These are phyloP conservation scores for Ancistrus triradiatus DNA, from an alignment of 2,113 vertebrate species.

Conservation along the genomic window DNA sequence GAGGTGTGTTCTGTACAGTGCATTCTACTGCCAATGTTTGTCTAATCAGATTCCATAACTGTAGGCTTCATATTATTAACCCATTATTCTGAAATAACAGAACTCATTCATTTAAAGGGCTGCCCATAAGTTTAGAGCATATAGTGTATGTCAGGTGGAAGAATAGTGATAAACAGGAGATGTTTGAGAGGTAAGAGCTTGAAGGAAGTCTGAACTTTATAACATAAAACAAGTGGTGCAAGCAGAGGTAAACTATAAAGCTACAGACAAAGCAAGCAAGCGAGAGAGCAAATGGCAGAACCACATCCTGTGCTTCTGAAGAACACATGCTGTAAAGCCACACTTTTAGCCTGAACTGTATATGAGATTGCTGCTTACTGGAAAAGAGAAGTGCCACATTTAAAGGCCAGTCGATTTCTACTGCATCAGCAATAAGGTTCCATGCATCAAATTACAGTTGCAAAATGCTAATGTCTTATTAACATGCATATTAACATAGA, in stretches of 20 bases:
- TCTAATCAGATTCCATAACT: no score
- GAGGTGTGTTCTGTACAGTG: no score
- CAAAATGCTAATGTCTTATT: no score
- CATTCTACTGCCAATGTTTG: no score
- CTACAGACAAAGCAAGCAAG: neutral
- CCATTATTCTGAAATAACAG: no score
- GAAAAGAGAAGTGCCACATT: neutral
- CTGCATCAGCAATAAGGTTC: no score
- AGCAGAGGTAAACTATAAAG: neutral
- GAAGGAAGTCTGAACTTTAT: neutral
- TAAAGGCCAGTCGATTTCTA: neutral
- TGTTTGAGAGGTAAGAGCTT: neutral
- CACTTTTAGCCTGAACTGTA: conserved; percentile 12
- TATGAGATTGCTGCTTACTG: neutral
- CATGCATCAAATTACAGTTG: no score
- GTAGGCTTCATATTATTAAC: no score
- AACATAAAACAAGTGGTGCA: neutral
- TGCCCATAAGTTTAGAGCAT: no score
- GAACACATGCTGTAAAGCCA: conserved; percentile 28
- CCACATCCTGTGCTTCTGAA: conserved; percentile 63
- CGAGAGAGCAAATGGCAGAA: conserved; percentile 37
- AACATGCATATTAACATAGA: neutral
- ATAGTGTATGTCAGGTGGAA: no score
- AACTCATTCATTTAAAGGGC: no score
- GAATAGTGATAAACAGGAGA: no score